Percentiles rank a stretch among this genome's conserved stretches.
Conservation (phyloP, 2,888 invertebrate species). For the Hypomecis atomaria region DNA sequence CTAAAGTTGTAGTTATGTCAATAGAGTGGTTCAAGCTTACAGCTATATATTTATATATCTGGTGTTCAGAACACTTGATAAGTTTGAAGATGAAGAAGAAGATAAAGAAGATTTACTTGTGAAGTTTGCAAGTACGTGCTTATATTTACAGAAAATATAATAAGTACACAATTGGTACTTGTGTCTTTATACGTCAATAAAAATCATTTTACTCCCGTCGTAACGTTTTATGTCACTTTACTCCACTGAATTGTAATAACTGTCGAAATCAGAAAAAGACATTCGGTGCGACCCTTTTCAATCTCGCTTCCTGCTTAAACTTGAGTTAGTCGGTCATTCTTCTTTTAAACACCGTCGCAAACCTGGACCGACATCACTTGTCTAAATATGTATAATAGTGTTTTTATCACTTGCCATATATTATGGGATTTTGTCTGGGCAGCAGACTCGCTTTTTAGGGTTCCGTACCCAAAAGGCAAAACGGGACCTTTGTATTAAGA, state of each 20-base stretch:
- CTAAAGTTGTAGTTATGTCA: no score
- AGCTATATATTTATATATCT: no score
- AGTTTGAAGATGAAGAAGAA: no score
- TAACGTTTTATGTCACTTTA: constrained; percentile 32
- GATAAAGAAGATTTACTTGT: no score
- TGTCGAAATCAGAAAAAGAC: constrained; percentile 57
- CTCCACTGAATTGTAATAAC: constrained; percentile 35
- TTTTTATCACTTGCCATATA: no score
- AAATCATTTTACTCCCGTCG: constrained; percentile 31
- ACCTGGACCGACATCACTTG: constrained; percentile 23
- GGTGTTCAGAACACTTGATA: no score
- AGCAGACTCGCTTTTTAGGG: no score
- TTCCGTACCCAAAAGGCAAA: no score
- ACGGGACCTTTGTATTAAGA: no score
- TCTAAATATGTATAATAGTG: no score
- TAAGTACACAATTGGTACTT: constrained; percentile 16
- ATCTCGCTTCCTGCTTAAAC: constrained; percentile 60
- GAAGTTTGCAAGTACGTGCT: neutral
- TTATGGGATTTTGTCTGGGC: no score
- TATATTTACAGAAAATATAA: constrained; percentile 7
- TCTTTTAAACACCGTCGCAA: constrained; percentile 64
- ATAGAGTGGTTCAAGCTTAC: no score
- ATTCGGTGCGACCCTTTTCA: constrained; percentile 59
- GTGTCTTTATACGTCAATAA: constrained; percentile 26
- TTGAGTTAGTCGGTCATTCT: constrained; percentile 79